Conservation (phyloP, 2,888 invertebrate genomes). For the Chalcis sispes region DNA sequence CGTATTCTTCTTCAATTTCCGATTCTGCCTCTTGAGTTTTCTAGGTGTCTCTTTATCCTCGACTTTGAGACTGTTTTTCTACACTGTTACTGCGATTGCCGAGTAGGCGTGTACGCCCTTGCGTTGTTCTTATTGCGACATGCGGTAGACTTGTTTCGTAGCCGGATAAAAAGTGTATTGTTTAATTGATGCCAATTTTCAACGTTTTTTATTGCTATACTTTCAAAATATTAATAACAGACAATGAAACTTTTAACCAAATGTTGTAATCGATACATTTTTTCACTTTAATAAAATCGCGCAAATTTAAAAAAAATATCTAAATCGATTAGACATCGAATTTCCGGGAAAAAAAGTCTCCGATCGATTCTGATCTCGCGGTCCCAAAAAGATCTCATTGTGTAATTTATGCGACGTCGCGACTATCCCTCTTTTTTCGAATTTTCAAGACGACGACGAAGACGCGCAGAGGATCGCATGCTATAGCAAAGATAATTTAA, state of each 20-base stretch:
- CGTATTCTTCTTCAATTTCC: conserved; percentile 24
- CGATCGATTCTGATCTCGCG: conserved; percentile 39
- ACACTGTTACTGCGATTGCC: background rate
- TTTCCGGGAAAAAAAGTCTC: conserved; percentile 46
- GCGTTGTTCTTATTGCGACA: background rate
- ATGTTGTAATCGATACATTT: no score
- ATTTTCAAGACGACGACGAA: background rate
- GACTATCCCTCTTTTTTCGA: background rate
- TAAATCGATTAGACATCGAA: background rate
- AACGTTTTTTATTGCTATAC: no score
- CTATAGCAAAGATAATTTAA: conserved; percentile 28
- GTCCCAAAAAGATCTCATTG: conserved; percentile 22
- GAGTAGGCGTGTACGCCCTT: background rate
- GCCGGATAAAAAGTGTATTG: no score
- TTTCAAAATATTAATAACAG: no score
- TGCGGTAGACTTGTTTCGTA: conserved; percentile 3
- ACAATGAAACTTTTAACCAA: no score
- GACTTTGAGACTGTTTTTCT: background rate
- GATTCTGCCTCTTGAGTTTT: background rate
- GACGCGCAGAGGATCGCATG: conserved; percentile 6
- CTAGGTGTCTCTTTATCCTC: background rate
- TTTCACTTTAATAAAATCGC: no score
- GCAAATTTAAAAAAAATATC: no score
- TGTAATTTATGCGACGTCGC: conserved; percentile 45
- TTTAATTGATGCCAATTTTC: no score